A percentile compares a stretch with the other conserved stretches of the same genome.
These are phyloP conservation scores for Laothoe populi DNA, from an alignment of 2,888 invertebrate genomes.

Conservation along the genomic window DNA sequence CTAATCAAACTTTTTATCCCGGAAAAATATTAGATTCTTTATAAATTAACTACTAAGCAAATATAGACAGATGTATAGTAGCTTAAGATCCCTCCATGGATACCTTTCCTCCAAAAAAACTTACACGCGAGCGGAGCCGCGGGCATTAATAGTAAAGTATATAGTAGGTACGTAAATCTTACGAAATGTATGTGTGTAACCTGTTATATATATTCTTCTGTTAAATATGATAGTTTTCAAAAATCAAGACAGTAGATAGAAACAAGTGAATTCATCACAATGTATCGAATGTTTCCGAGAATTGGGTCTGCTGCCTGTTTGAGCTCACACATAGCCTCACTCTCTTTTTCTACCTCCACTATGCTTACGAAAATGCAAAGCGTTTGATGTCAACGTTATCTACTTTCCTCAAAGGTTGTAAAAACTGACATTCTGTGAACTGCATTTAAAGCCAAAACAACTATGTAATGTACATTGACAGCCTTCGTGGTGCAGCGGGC, in stretches of 20 bases:
- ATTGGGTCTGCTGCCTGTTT: conserved; percentile 1
- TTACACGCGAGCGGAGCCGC: too few species aligned
- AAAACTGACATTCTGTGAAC: conserved; percentile 33
- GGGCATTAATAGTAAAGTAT: too few species aligned
- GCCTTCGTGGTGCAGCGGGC: background rate
- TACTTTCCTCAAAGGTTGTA: conserved; percentile 20
- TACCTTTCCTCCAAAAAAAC: too few species aligned
- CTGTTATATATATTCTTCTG: too few species aligned
- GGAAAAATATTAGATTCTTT: too few species aligned
- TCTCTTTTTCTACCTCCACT: conserved; percentile 38
- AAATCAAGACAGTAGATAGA: background rate
- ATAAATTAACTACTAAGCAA: too few species aligned
- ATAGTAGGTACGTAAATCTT: too few species aligned
- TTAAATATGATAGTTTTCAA: too few species aligned
- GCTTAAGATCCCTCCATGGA: too few species aligned
- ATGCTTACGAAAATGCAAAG: conserved; percentile 31
- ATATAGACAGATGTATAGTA: too few species aligned
- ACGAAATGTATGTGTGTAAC: too few species aligned
- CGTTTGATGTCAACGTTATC: conserved; percentile 20
- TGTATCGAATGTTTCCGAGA: conserved; percentile 11
- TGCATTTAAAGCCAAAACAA: conserved; percentile 38
- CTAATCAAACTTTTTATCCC: too few species aligned
- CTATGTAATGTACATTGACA: conserved; percentile 33
- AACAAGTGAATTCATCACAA: background rate
- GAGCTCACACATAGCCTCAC: background rate